Percentiles rank a stretch among this genome's conserved stretches.
phyloP scores from a whole-genome alignment of 53 echinoderm and acorn worm species.

The Hippasteria phrygiana region DNA sequence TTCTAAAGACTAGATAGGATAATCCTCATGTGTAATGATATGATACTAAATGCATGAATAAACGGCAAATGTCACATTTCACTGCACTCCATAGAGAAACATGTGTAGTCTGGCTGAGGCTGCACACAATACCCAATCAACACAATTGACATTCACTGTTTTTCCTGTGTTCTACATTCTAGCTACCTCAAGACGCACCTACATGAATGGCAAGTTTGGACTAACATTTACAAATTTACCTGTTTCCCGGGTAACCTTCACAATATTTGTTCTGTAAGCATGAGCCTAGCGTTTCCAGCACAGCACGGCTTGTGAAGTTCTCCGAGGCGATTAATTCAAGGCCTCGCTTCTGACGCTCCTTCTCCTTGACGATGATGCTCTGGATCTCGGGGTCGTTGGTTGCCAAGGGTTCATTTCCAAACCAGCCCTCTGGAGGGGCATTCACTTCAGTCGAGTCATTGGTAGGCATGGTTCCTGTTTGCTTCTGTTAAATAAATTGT shows the following conservation, averaged over 20 bases:
- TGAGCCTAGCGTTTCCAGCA: conserved; percentile 92
- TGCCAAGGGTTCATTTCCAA: conserved; percentile 82
- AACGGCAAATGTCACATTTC: too few relatives aligned
- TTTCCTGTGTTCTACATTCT: too few relatives aligned
- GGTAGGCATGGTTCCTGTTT: conserved; percentile 15
- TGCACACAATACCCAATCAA: background rate
- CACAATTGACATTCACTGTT: background rate
- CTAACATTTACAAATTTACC: conserved; percentile 60
- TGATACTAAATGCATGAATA: too few relatives aligned
- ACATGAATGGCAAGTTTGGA: background rate
- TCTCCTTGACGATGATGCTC: conserved; percentile 86
- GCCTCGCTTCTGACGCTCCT: conserved; percentile 84
- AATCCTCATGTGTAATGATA: too few relatives aligned
- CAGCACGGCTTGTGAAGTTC: conserved; percentile 95
- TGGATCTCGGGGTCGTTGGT: conserved; percentile 90
- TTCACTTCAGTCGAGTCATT: background rate
- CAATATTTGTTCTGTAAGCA: conserved; percentile 98
- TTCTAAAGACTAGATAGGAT: too few relatives aligned
- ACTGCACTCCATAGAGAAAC: too few relatives aligned
- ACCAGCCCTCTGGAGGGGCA: conserved; percentile 68
- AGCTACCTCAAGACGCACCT: background rate
- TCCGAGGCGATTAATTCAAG: conserved; percentile 97
- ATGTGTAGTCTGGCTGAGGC: too few relatives aligned
- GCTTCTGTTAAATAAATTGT: background rate
- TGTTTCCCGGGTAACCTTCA: conserved; percentile 98